Conservation (phyloP, 2,797 vertebrate genomes). For the Amblyraja radiata region DNA sequence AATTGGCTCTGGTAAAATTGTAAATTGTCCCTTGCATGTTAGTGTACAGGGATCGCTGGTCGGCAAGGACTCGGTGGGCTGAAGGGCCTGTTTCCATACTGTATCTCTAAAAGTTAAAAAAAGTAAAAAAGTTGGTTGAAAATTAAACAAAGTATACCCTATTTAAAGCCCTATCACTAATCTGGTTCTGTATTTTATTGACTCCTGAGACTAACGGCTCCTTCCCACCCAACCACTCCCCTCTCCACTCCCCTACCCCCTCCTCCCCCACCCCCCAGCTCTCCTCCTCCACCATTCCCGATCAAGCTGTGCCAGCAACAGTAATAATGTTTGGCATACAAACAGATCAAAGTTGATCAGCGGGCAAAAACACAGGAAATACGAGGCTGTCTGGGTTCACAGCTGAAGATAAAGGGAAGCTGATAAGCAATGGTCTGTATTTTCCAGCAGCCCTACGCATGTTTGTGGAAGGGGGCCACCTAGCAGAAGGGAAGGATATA, state of each 20-base stretch:
- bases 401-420: constrained; percentile 31
- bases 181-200: neutral
- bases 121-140: neutral
- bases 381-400: constrained; percentile 26
- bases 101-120: no score
- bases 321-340: constrained; percentile 18
- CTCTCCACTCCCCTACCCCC: neutral
- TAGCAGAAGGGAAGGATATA: neutral
- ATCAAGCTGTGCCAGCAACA: neutral
- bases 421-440: constrained; percentile 32
- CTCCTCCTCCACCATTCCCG: no score
- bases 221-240: neutral
- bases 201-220: neutral
- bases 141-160: neutral
- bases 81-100: no score
- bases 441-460: neutral
- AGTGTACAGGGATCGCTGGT: no score
- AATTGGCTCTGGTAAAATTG: no score
- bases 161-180: neutral
- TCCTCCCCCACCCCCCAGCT: neutral
- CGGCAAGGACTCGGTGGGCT: no score
- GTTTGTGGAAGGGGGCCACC: neutral
- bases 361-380: constrained; percentile 31
- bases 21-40: no score
- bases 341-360: constrained; percentile 35